phyloP scores from a whole-genome alignment of 2,888 invertebrate species.

The Agrotis exclamationis region DNA sequence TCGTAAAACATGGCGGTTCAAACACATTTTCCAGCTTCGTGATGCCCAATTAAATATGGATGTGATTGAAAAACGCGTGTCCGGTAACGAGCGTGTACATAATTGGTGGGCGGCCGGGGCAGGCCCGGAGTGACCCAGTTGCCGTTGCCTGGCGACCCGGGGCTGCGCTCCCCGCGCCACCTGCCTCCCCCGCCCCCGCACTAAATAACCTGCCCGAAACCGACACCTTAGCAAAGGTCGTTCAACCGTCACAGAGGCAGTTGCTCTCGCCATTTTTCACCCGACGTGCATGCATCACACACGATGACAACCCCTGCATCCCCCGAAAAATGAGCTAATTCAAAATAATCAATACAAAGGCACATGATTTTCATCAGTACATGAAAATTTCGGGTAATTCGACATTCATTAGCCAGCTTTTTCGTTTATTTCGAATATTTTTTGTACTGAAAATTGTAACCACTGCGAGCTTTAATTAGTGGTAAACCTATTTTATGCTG shows the following conservation, averaged over 20 bases:
- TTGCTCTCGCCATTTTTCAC: slow-evolving; percentile 78
- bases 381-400: slow-evolving; percentile 22
- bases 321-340: neutral
- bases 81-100: slow-evolving; percentile 91
- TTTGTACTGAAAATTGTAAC: slow-evolving; percentile 28
- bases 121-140: slow-evolving; percentile 90
- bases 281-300: slow-evolving; percentile 59
- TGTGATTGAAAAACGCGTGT: slow-evolving; percentile 92
- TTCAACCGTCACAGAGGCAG: slow-evolving; percentile 87
- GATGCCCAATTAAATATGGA: slow-evolving; percentile 91
- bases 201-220: slow-evolving; percentile 91
- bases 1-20: slow-evolving; percentile 86
- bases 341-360: slow-evolving; percentile 37
- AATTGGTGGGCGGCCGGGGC: slow-evolving; percentile 88
- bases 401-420: slow-evolving; percentile 19
- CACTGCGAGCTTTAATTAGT: slow-evolving; percentile 45
- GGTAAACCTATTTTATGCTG: slow-evolving; percentile 36
- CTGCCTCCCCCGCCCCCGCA: slow-evolving; percentile 75
- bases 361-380: slow-evolving; percentile 11
- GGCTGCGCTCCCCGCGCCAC: slow-evolving; percentile 72
- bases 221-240: slow-evolving; percentile 91
- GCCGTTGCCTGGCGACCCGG: slow-evolving; percentile 89
- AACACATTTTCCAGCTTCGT: slow-evolving; percentile 89
- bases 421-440: slow-evolving; percentile 29
- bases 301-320: slow-evolving; percentile 20